Evolutionary conservation across 1,140 invertebrate genomes (phyloP).

Genomic region (Thalassaphorura encarpata): DNA sequence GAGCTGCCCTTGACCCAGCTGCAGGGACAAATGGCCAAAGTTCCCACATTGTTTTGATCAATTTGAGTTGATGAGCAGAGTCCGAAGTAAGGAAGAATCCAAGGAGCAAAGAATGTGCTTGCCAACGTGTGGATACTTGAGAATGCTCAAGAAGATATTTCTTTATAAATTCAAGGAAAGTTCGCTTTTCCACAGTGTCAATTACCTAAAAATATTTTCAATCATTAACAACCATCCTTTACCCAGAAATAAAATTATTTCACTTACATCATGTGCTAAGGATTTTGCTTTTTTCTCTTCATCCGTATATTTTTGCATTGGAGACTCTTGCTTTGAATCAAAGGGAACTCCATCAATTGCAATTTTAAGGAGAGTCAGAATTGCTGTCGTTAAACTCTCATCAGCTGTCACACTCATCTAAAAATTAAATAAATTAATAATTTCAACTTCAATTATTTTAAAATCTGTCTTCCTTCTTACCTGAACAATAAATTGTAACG

Average conservation of each 20-base stretch:
- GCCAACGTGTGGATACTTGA: constrained; percentile 57
- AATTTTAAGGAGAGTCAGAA: constrained; percentile 29
- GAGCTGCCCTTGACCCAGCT: constrained; percentile 85
- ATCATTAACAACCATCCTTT: not conserved
- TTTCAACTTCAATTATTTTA: not conserved
- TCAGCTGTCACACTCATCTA: constrained; percentile 71
- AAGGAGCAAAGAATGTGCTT: constrained; percentile 79
- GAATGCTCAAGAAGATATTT: constrained; percentile 47
- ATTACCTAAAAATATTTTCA: constrained; percentile 16
- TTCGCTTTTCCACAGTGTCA: constrained; percentile 26
- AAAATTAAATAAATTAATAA: constrained; percentile 37
- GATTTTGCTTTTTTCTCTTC: constrained; percentile 29
- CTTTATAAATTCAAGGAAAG: constrained; percentile 43
- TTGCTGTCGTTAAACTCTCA: constrained; percentile 60
- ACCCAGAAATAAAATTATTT: not conserved
- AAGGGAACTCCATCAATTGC: constrained; percentile 30
- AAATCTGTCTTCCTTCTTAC: not conserved
- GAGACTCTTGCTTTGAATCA: constrained; percentile 28
- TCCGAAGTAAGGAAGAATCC: constrained; percentile 40
- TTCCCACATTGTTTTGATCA: constrained; percentile 45
- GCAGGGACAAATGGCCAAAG: constrained; percentile 73
- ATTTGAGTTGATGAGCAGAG: constrained; percentile 37
- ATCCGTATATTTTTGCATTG: constrained; percentile 23
- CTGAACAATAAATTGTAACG: constrained; percentile 34
- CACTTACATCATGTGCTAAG: constrained; percentile 22